Percentiles rank a stretch among this genome's conserved stretches.
These are phyloP conservation scores for Notothenia coriiceps DNA, from an alignment of 2,113 vertebrate species.

Conservation along the genomic window DNA sequence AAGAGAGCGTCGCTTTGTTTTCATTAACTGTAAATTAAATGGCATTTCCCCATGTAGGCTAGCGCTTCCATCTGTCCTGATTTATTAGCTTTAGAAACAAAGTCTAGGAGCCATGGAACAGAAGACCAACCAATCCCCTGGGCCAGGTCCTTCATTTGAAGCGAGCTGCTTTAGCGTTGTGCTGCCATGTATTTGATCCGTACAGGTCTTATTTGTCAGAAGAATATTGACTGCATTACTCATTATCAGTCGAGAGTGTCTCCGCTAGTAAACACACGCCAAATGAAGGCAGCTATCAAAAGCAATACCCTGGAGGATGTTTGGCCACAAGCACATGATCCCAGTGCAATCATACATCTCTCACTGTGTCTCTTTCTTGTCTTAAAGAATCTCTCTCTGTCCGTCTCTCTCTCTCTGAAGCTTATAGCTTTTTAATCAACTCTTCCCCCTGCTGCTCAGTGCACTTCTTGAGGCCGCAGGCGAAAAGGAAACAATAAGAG, in stretches of 20 bases:
- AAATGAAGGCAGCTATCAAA: slow-evolving; percentile 50
- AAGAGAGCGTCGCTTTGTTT: slow-evolving; percentile 57
- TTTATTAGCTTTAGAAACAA: slow-evolving; percentile 69
- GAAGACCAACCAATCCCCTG: slow-evolving; percentile 64
- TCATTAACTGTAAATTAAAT: slow-evolving; percentile 71
- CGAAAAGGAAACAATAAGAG: slow-evolving; percentile 33
- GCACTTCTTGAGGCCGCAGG: background rate
- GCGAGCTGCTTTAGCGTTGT: slow-evolving; percentile 7
- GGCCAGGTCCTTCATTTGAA: slow-evolving; percentile 55
- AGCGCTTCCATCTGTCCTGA: slow-evolving; percentile 62
- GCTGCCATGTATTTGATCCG: slow-evolving; percentile 26
- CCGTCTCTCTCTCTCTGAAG: slow-evolving; percentile 28
- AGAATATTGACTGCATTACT: slow-evolving; percentile 72
- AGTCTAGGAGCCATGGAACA: slow-evolving; percentile 44
- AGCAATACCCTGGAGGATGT: slow-evolving; percentile 44
- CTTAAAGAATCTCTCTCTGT: slow-evolving; percentile 31
- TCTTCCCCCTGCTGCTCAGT: slow-evolving; percentile 2
- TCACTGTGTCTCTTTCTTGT: slow-evolving; percentile 15
- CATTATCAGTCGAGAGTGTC: slow-evolving; percentile 55
- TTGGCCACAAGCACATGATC: slow-evolving; percentile 39
- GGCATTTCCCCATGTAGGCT: slow-evolving; percentile 48
- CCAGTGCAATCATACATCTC: slow-evolving; percentile 20
- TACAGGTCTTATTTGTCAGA: slow-evolving; percentile 52
- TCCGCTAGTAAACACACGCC: slow-evolving; percentile 42
- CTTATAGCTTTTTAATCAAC: slow-evolving; percentile 65